Conservation (phyloP, 2,888 invertebrate species). For the Chaetogeoica ovagalla region DNA sequence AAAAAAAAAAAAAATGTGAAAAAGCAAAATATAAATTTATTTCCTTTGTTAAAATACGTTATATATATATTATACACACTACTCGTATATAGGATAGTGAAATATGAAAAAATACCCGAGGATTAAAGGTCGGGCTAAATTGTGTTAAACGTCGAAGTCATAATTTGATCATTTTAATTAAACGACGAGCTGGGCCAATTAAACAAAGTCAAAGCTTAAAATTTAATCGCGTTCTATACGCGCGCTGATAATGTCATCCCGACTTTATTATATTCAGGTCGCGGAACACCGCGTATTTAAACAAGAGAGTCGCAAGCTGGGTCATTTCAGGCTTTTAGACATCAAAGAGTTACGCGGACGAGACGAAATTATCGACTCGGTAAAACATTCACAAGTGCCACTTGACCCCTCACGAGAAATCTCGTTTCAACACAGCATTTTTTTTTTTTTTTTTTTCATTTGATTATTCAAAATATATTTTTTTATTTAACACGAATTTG, state of each 20-base stretch:
- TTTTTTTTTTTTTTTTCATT: conserved; percentile 29
- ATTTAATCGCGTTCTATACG: conserved; percentile 36
- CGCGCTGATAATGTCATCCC: conserved; percentile 38
- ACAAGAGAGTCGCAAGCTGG: conserved; percentile 38
- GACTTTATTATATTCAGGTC: conserved; percentile 43
- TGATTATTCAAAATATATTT: conserved; percentile 10
- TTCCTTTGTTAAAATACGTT: too few species aligned
- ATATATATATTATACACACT: neutral
- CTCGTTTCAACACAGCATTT: conserved; percentile 23
- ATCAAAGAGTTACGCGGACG: conserved; percentile 47
- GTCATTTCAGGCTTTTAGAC: conserved; percentile 50
- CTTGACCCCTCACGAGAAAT: conserved; percentile 41
- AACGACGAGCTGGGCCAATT: conserved; percentile 37
- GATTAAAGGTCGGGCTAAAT: conserved; percentile 21
- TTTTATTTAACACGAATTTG: neutral
- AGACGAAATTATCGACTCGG: conserved; percentile 52
- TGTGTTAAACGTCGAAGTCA: conserved; percentile 35
- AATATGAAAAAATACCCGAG: conserved; percentile 11
- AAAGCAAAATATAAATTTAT: too few species aligned
- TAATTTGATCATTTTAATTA: conserved; percentile 50
- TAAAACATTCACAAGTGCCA: conserved; percentile 48
- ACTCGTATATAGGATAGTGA: neutral
- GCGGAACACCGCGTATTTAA: conserved; percentile 41
- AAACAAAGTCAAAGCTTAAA: conserved; percentile 49
- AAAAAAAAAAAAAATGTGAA: too few species aligned